Base-by-base conservation (phyloP, 2,888 invertebrate species). In the Phortica okadai region DNA sequence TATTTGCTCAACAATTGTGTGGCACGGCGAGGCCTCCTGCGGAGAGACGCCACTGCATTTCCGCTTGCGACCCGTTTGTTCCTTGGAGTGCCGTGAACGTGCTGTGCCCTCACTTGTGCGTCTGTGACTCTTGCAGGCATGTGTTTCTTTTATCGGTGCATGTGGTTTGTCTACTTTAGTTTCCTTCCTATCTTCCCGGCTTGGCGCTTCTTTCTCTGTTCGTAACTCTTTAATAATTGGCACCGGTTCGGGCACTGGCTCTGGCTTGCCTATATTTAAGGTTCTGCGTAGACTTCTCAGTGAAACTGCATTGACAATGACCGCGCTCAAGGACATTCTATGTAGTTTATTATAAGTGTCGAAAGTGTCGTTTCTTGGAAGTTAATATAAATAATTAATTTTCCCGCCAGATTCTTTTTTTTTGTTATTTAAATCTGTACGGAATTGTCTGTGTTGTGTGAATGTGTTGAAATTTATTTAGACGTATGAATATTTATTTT, bases 1-100 rank as follows among this genome's bases (percentile, higher is more conserved):
- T 16, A 90, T 86, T 16, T 81, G 79, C 25, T 88, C 81, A 8
- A 87, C 78, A 6, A 83, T 82, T 45, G 77, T 75, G 45, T 86
- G 83, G 11, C 80, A 83, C 8, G 82, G 78, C 64, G 75, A 42
- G n/a, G 5, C 11, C 11, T 11, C 7, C 8, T 59, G 59, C 33
- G 33, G 33, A 42, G n/a, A 33, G 11, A 50, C 62, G 50, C 42
- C 62, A 45, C 64, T 74, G 64, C 50, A 14, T 7, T 64, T 66
- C 14, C 25, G 10, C 33, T 7, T 64, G 50, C 62, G 8, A 6
- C 50, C 14, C 10, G 10, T 50, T 50, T 8, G 14, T 8, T 2
- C 14, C 8, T 50, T 50, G 2, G 50, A 50, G 50, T 50, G 2
- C 2, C 14, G 8, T 2, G 50, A 50, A 11, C 50, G 50, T 6